Evolutionary conservation across 23 tunicate species (phyloP).

Genomic region (Trididemnum clinides): DNA sequence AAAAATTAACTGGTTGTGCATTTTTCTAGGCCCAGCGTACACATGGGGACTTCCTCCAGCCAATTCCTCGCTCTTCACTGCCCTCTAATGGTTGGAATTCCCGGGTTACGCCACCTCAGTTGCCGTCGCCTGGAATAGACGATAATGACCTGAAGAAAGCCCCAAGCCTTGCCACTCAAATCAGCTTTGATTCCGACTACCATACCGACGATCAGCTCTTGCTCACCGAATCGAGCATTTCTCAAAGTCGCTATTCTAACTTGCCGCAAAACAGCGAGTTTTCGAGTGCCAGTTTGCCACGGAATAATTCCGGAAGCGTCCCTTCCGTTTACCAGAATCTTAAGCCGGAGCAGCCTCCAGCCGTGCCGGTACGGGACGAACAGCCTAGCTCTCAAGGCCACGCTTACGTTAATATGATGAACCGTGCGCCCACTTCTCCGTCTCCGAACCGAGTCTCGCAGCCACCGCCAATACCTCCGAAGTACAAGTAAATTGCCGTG

Average conservation of each 20-base stretch:
- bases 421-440: not conserved
- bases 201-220: constrained; percentile 55
- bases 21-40: too few species aligned
- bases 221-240: not conserved
- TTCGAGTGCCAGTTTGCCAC: not conserved
- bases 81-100: constrained; percentile 15
- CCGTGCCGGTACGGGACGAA: constrained; percentile 48
- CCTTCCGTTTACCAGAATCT: constrained; percentile 13
- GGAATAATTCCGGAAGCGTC: not conserved
- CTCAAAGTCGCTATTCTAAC: constrained; percentile 21
- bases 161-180: constrained; percentile 55
- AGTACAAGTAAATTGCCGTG: too few species aligned
- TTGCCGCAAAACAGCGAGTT: not conserved
- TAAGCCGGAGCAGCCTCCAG: constrained; percentile 31
- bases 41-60: too few species aligned
- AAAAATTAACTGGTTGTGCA: too few species aligned
- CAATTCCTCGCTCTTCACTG: not conserved
- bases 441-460: not conserved
- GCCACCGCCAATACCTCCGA: constrained; percentile 54
- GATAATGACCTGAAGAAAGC: constrained; percentile 49
- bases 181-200: constrained; percentile 78
- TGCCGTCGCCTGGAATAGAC: constrained; percentile 36
- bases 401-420: constrained; percentile 21
- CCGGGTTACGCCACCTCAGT: constrained; percentile 34
- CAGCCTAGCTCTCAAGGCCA: not conserved